These are phyloP conservation scores for Odontocolon sp. DNA, from an alignment of 2,888 invertebrate species.

Conservation along the genomic window DNA sequence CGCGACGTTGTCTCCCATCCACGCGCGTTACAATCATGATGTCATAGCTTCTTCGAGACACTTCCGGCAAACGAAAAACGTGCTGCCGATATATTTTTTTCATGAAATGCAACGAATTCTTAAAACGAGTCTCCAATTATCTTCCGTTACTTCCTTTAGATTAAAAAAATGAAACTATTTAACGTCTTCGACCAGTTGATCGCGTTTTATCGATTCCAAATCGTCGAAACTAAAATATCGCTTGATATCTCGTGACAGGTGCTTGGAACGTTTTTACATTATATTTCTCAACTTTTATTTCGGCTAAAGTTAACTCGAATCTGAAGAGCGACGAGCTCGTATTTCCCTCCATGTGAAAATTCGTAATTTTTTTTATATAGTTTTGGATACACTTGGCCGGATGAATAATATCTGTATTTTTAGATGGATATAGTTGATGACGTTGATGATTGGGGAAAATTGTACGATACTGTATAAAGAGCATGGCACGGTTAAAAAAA, in stretches of 20 bases:
- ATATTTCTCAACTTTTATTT: not conserved
- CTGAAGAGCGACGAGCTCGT: conserved; percentile 33
- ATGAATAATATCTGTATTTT: conserved; percentile 21
- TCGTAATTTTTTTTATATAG: conserved; percentile 17
- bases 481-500: not conserved
- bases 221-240: not conserved
- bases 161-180: no score
- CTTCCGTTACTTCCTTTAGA: no score
- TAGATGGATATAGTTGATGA: conserved; percentile 1
- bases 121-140: not conserved
- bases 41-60: conserved; percentile 27
- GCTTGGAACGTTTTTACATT: not conserved
- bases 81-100: not conserved
- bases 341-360: not conserved
- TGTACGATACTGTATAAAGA: not conserved
- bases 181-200: no score
- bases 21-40: conserved; percentile 15
- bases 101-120: no score
- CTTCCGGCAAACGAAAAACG: conserved; percentile 33
- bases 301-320: conserved; percentile 36
- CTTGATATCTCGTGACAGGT: not conserved
- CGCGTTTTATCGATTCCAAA: not conserved
- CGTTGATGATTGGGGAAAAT: not conserved
- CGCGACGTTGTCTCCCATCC: conserved; percentile 7
- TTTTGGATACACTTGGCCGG: not conserved